Evolutionary conservation across 2,888 invertebrate species (phyloP).

Genomic region (Drosophila sordidula): DNA sequence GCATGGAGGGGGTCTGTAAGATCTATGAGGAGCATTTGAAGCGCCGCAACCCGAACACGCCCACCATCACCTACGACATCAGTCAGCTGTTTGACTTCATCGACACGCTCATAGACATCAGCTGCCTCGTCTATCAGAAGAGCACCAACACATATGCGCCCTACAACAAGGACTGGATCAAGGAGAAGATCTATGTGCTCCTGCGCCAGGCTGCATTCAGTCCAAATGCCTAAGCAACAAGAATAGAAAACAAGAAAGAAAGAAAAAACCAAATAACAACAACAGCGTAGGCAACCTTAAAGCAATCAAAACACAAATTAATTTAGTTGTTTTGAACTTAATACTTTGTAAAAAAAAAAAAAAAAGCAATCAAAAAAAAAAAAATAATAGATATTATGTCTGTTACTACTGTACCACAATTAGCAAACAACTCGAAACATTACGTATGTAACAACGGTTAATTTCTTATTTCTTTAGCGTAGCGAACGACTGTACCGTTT

Average conservation of each 20-base stretch:
- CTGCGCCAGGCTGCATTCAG: slow-evolving; percentile 94
- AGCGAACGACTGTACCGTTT: slow-evolving; percentile 23
- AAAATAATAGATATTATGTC: not conserved
- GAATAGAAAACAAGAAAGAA: not conserved
- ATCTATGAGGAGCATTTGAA: slow-evolving; percentile 99
- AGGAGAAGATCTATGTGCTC: slow-evolving; percentile 98
- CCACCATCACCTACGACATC: slow-evolving; percentile 99
- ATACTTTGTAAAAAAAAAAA: not conserved
- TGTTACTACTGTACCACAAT: not conserved
- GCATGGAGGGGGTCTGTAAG: slow-evolving; percentile 99
- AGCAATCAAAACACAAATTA: not conserved
- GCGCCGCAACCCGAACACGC: slow-evolving; percentile 96
- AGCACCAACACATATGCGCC: slow-evolving; percentile 98
- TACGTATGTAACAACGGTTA: not conserved
- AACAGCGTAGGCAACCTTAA: slow-evolving; percentile 5
- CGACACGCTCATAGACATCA: slow-evolving; percentile 97
- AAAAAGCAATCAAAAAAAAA: not conserved
- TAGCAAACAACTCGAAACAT: slow-evolving; percentile 15
- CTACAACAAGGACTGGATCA: slow-evolving; percentile 99
- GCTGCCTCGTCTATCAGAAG: slow-evolving; percentile 98
- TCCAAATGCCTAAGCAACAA: slow-evolving; percentile 62
- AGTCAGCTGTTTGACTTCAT: slow-evolving; percentile 99
- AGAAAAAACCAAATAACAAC: slow-evolving; percentile 10
- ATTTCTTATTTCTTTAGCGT: slow-evolving; percentile 13
- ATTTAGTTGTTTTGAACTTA: not conserved